Evolutionary conservation across 2,113 vertebrate species (phyloP).

Genomic region (Cyanoliseus patagonus): DNA sequence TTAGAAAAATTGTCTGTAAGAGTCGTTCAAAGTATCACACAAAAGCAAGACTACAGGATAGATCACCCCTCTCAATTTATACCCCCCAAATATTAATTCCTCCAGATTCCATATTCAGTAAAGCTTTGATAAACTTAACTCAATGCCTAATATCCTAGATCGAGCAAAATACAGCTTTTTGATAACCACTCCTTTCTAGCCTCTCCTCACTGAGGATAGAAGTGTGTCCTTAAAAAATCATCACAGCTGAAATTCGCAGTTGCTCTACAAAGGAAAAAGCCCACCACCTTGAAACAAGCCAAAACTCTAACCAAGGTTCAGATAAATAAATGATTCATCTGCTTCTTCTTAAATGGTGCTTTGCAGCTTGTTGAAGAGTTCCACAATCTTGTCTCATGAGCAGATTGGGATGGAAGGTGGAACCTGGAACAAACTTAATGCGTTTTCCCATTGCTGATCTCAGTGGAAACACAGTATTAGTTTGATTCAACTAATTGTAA

Average conservation of each 20-base stretch:
- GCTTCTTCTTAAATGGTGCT: neutral
- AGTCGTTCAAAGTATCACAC: neutral
- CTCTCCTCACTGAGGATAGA: neutral
- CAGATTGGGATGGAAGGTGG: neutral
- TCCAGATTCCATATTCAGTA: neutral
- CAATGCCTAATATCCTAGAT: neutral
- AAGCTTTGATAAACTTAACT: neutral
- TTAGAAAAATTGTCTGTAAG: neutral
- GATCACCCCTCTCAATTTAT: neutral
- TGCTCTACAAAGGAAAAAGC: neutral
- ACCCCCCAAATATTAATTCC: neutral
- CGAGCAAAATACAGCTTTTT: neutral
- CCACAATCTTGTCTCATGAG: neutral
- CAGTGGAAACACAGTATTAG: neutral
- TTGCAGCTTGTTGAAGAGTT: neutral
- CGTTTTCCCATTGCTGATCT: neutral
- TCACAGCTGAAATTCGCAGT: neutral
- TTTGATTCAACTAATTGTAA: neutral
- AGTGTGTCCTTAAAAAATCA: neutral
- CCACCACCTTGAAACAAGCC: neutral
- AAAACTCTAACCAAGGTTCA: neutral
- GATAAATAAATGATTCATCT: neutral
- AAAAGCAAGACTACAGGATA: neutral
- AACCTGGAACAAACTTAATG: neutral
- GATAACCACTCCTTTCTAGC: neutral